Base-by-base conservation (phyloP, 2,113 vertebrate species). In the Opisthocomus hoazin region DNA sequence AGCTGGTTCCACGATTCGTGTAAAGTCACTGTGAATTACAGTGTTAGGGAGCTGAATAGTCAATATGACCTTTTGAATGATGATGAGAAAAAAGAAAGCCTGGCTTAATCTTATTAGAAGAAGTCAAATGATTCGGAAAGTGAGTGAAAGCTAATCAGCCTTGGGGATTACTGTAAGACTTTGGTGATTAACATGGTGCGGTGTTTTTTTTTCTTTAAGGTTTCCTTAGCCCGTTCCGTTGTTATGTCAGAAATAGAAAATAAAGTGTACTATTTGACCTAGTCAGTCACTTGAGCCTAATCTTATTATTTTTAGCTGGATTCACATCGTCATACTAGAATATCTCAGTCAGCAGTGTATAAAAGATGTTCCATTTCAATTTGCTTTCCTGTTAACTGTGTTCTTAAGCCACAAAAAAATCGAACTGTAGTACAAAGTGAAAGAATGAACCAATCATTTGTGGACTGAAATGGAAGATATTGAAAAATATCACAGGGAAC, bases 21-120 rank as follows among this genome's bases (percentile, higher is more conserved):
- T 78, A 71, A 90, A 95, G 87, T 71, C 81, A 27, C 24, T 45
- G 30, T 79, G 86, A 92, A 83, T 94, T 86, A 66, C 56, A 65
- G 75, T 53, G 73, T 70, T 68, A 89, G 73, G 81, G 86, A 91
- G 76, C 87, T 94, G 90, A 95, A 90, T 39, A 94, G 64, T 92
- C 71, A 95, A 51, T 46, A 77, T 60, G 86, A 96, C 94, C 87
- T 94, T 94, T 26, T 70, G 73, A 84, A 90, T 84, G 61, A 84
- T 66, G 69, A 91, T 87, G 84, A 91, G 34, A 84, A 78, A 13
- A 24, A 64, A 86, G 84, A 93, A 86, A 81, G 15, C 36, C 50
- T 79, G 48, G 75, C 57, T 95, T 96, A 96, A 96, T 94, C 86
- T 96, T 81, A 93, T 87, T 95, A 92, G 88, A 74, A 85, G 71